Conservation (phyloP, 2,888 invertebrate species). For the Lepidochrysops patricia region DNA sequence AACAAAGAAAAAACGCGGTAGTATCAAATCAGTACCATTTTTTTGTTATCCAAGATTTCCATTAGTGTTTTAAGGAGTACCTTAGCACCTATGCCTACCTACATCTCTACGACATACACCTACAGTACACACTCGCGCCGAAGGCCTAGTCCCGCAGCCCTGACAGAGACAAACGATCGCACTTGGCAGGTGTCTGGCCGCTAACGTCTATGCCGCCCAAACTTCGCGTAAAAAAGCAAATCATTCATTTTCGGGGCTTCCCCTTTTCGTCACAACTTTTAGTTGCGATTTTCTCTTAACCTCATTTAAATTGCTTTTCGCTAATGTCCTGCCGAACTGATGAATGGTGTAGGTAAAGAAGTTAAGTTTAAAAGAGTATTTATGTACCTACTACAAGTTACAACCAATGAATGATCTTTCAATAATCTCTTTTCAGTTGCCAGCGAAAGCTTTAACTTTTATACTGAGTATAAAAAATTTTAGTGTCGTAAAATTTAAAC, state of each 20-base stretch:
- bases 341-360: background rate
- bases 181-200: slow-evolving; percentile 23
- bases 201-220: slow-evolving; percentile 18
- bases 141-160: slow-evolving; percentile 39
- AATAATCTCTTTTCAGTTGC: too few relatives aligned
- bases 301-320: background rate
- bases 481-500: too few relatives aligned
- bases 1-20: too few relatives aligned
- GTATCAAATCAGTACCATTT: too few relatives aligned
- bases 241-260: slow-evolving; percentile 21
- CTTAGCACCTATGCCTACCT: background rate
- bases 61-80: too few relatives aligned
- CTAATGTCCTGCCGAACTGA: background rate
- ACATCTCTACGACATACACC: background rate
- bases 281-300: background rate
- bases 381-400: too few relatives aligned
- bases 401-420: too few relatives aligned
- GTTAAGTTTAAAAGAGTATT: background rate
- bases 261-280: slow-evolving; percentile 3
- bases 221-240: slow-evolving; percentile 24
- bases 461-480: too few relatives aligned
- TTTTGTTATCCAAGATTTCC: too few relatives aligned
- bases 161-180: slow-evolving; percentile 53
- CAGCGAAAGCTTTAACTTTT: too few relatives aligned
- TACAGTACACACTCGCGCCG: slow-evolving; percentile 27